Evolutionary conservation across 2,113 vertebrate species (phyloP), one percentile per base, ranked within the genome.

Genomic region (Anarhynchus alexandrinus): DNA sequence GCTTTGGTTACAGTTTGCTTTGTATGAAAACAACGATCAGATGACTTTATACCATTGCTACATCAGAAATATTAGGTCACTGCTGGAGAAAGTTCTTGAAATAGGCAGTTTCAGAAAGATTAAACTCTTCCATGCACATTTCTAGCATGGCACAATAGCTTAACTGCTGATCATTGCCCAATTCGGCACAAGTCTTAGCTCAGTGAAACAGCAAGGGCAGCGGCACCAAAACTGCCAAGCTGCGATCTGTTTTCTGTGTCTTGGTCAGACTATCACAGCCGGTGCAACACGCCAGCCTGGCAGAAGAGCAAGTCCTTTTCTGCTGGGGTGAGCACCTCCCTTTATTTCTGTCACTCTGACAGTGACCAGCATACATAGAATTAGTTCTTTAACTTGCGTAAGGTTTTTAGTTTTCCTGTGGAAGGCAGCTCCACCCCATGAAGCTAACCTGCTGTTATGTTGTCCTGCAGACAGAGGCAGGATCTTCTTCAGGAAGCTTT

Each of bases 331-430:
- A 45, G 78, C 72, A 30, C 27, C 49, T 34, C 40, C 74, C 36
- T 51, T 11, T 15, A 10, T 14, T 51, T 6, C 52, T 38, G 17
- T 25, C 71, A 3, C 67, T 58, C 69, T 55, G 70, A 23, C 34
- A 21, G 0, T 3, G 5, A 36, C 9, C 73, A 32, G 55, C 3
- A 14, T 7, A 34, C 3, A 4, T 5, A 26, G 2, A 45, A 7
- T 13, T 32, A 19, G 22, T 26, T 69, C 65, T 74, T 38, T 4
- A 20, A 15, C 40, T 36, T 25, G 10, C 15, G 30, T 7, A 5
- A 51, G 27, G 64, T 22, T 59, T 52, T 66, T 15, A 5, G 64
- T 78, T 69, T 59, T 17, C 65, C 54, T 23, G 69, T 8, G 32
- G 64, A 15, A 71, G 66, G 42, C 12, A 54, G 76, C 45, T 78